Evolutionary conservation across 2,888 invertebrate species (phyloP).

Genomic region (Microplitis manilae): DNA sequence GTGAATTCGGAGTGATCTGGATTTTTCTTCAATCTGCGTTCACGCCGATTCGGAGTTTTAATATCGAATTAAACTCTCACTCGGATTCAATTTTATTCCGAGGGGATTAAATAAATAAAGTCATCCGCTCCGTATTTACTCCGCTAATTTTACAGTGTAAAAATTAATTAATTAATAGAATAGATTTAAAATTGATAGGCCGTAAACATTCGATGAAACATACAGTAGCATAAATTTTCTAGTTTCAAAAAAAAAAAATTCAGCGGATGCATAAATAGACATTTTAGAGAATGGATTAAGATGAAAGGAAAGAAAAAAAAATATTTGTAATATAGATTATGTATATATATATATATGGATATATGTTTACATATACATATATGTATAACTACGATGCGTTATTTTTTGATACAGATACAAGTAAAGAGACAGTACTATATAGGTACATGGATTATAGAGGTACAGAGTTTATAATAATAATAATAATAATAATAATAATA

Average conservation of each 20-base stretch:
- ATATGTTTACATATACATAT: slow-evolving; percentile 55
- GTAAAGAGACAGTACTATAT: slow-evolving; percentile 57
- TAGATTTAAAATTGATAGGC: neutral
- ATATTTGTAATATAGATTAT: slow-evolving; percentile 20
- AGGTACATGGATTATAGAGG: slow-evolving; percentile 61
- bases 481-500: slow-evolving; percentile 8
- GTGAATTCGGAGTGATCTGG: too few species aligned
- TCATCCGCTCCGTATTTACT: too few species aligned
- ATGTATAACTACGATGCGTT: slow-evolving; percentile 48
- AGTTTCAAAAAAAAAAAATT: neutral
- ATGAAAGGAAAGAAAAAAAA: slow-evolving; percentile 33
- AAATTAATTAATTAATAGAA: too few species aligned
- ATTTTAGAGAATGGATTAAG: slow-evolving; percentile 17
- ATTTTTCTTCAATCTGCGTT: too few species aligned
- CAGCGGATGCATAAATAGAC: neutral
- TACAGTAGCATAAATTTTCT: neutral
- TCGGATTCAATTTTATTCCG: too few species aligned
- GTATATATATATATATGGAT: slow-evolving; percentile 39
- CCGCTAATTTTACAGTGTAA: too few species aligned
- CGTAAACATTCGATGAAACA: slow-evolving; percentile 24
- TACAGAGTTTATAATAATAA: slow-evolving; percentile 31
- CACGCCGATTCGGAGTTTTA: too few species aligned
- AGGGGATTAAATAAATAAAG: too few species aligned
- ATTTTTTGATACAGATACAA: slow-evolving; percentile 60
- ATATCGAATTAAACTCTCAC: too few species aligned